These are phyloP conservation scores for Neelides sp. DNA, from an alignment of 1,140 invertebrate species.

Conservation along the genomic window DNA sequence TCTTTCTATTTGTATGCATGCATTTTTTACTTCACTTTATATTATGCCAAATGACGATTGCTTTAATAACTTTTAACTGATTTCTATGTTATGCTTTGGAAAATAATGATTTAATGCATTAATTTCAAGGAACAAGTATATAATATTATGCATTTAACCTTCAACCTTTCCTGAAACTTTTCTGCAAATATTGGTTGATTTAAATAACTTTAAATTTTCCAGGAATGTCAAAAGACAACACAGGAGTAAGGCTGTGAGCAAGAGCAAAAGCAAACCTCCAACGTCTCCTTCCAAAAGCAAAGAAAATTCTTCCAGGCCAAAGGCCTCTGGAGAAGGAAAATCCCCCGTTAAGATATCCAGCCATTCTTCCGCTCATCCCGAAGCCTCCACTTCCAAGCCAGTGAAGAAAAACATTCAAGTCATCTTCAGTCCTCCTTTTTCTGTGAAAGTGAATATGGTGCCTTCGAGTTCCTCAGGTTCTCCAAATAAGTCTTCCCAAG, in stretches of 20 bases:
- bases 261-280: not conserved
- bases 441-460: no score
- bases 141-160: not conserved
- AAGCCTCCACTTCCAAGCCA: not conserved
- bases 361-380: not conserved
- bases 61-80: not conserved
- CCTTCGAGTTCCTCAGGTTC: conserved; percentile 6
- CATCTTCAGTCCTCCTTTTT: conserved; percentile 26
- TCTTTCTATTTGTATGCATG: not conserved
- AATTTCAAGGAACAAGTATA: not conserved
- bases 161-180: not conserved
- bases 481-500: not conserved
- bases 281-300: not conserved
- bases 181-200: not conserved
- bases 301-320: not conserved
- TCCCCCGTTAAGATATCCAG: not conserved
- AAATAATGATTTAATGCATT: not conserved
- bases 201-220: not conserved
- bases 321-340: not conserved
- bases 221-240: not conserved
- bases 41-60: not conserved
- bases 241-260: not conserved
- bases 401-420: conserved; percentile 22
- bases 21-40: not conserved
- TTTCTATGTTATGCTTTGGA: not conserved